A percentile compares a stretch with the other conserved stretches of the same genome.
Evolutionary conservation across 2,888 invertebrate species (phyloP).

Genomic region (Epicampocera succincta): DNA sequence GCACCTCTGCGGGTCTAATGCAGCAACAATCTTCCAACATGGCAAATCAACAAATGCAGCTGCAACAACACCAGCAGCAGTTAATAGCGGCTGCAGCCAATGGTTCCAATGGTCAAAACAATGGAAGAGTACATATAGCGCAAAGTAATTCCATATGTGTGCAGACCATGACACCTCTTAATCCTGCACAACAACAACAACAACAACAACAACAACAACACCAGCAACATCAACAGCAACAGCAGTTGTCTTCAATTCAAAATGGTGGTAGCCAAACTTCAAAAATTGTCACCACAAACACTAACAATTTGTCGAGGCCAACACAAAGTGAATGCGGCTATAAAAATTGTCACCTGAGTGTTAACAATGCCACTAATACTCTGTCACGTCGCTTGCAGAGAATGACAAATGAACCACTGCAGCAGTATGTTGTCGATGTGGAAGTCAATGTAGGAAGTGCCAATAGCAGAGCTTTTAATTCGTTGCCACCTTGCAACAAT

Average conservation of each 20-base stretch:
- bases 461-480: conserved; percentile 75
- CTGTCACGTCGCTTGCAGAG: conserved; percentile 68
- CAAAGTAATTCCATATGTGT: conserved; percentile 75
- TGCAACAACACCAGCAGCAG: conserved; percentile 69
- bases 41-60: conserved; percentile 63
- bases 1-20: conserved; percentile 32
- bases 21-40: conserved; percentile 65
- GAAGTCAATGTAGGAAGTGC: conserved; percentile 78
- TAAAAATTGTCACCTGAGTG: conserved; percentile 80
- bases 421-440: conserved; percentile 78
- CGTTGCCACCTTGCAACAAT: conserved; percentile 66
- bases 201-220: conserved; percentile 67
- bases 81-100: conserved; percentile 49
- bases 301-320: conserved; percentile 73
- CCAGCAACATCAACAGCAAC: conserved; percentile 70
- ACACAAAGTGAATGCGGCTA: conserved; percentile 78
- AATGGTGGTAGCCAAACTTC: conserved; percentile 44
- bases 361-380: conserved; percentile 72
- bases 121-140: conserved; percentile 71
- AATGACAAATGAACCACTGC: conserved; percentile 69
- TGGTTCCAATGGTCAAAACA: conserved; percentile 42
- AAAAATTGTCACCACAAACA: conserved; percentile 61
- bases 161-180: conserved; percentile 72
- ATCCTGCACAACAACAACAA: conserved; percentile 72
- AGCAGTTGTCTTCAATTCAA: conserved; percentile 50